Evolutionary conservation across 2,888 invertebrate species (phyloP).

Genomic region (Zeuzera pyrina): DNA sequence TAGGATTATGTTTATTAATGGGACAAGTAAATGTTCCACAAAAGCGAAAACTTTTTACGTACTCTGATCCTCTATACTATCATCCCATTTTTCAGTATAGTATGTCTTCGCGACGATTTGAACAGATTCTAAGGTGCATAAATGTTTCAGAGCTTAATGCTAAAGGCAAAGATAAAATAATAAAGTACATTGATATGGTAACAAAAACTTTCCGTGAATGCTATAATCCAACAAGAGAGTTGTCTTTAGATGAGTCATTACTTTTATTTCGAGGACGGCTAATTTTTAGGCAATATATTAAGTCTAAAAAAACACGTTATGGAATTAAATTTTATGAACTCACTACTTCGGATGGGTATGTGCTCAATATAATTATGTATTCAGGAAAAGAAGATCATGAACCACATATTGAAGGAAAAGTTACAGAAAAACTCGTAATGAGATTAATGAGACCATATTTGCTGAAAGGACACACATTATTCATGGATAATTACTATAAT

Average conservation of each 20-base stretch:
- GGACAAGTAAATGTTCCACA: constrained; percentile 9
- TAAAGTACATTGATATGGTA: constrained; percentile 14
- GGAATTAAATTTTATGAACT: constrained; percentile 24
- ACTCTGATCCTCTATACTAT: constrained; percentile 14
- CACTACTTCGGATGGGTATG: constrained; percentile 23
- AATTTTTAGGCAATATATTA: constrained; percentile 21
- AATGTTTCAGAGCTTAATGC: constrained; percentile 16
- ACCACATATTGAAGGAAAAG: constrained; percentile 11
- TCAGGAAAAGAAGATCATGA: constrained; percentile 15
- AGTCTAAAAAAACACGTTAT: constrained; percentile 22
- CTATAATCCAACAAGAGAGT: constrained; percentile 15
- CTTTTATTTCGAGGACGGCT: constrained; percentile 19
- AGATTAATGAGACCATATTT: constrained; percentile 16
- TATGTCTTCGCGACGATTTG: constrained; percentile 17
- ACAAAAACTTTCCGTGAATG: constrained; percentile 16
- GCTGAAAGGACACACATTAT: constrained; percentile 16
- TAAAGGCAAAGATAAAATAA: constrained; percentile 17
- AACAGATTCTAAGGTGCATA: constrained; percentile 20
- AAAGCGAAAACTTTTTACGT: too few relatives aligned
- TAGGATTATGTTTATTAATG: constrained; percentile 10
- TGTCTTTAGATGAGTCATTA: constrained; percentile 20
- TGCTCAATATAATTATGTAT: constrained; percentile 22
- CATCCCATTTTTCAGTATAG: constrained; percentile 14
- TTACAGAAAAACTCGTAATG: constrained; percentile 16
- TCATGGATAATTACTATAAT: constrained; percentile 21